phyloP scores from a whole-genome alignment of 2,797 vertebrate genomes.

The Ambastaia sidthimunki region DNA sequence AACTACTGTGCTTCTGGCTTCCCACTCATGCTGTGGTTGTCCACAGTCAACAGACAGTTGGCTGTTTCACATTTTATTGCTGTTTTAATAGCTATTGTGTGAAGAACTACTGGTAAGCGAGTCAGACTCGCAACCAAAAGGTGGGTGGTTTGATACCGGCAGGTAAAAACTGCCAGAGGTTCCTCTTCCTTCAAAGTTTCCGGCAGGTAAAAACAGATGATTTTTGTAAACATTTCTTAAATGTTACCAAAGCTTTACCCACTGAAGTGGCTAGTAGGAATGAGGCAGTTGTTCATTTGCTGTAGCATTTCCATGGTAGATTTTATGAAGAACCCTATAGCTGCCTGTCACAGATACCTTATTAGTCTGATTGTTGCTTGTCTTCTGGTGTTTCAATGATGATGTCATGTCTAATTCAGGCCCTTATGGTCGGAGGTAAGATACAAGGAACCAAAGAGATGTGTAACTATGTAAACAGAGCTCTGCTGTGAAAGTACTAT shows the following conservation, averaged over 20 bases:
- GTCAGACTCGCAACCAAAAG: too few relatives aligned
- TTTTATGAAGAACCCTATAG: conserved; percentile 5
- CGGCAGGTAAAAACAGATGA: conserved; percentile 48
- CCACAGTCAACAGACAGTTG: too few relatives aligned
- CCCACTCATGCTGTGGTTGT: too few relatives aligned
- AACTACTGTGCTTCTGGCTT: neutral
- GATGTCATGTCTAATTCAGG: conserved; percentile 65
- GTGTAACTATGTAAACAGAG: conserved; percentile 60
- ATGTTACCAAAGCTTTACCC: conserved; percentile 28
- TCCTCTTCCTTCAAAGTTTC: conserved; percentile 15
- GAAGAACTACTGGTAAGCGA: too few relatives aligned
- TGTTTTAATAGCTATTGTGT: too few relatives aligned
- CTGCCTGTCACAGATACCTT: conserved; percentile 18
- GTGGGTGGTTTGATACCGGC: too few relatives aligned
- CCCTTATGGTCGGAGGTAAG: conserved; percentile 49
- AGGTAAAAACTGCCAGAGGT: too few relatives aligned
- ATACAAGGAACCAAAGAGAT: conserved; percentile 42
- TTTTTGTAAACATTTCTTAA: conserved; percentile 50
- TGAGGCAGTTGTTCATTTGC: neutral
- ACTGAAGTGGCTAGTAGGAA: conserved; percentile 40
- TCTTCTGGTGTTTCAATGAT: conserved; percentile 35
- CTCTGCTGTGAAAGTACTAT: conserved; percentile 59
- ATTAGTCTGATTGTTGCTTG: conserved; percentile 18
- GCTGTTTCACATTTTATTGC: too few relatives aligned
- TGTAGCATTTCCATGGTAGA: neutral